Percentiles rank a stretch among this genome's conserved stretches.
These are phyloP conservation scores for Drosophila silvestris DNA, from an alignment of 2,888 invertebrate species.

Conservation along the genomic window DNA sequence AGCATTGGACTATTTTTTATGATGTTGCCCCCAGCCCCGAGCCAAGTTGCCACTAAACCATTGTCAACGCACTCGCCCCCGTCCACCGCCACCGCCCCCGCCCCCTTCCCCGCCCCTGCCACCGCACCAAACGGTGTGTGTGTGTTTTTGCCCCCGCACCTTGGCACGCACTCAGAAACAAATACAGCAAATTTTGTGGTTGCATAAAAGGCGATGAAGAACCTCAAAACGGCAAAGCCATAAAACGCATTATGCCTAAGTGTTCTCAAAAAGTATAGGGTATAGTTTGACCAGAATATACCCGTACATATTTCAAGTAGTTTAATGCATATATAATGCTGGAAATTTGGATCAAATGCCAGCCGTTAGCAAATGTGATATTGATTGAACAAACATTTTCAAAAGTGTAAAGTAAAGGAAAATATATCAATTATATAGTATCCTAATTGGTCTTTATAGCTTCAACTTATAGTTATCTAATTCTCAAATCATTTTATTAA, in stretches of 20 bases:
- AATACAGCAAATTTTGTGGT: conserved; percentile 54
- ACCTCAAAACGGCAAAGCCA: conserved; percentile 27
- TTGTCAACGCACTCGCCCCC: conserved; percentile 4
- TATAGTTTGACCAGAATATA: neutral
- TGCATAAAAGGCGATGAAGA: conserved; percentile 49
- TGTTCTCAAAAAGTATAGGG: conserved; percentile 8
- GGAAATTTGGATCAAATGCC: neutral
- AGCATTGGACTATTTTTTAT: conserved; percentile 69
- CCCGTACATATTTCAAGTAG: neutral
- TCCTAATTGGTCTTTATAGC: rapidly evolving
- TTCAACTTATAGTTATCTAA: neutral
- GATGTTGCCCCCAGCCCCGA: conserved; percentile 54
- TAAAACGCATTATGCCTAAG: conserved; percentile 56
- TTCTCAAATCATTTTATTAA: neutral
- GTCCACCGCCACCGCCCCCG: too few species aligned
- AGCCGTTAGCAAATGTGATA: rapidly evolving
- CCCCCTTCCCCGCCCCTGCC: neutral
- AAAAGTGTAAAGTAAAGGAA: neutral
- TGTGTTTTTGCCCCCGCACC: neutral
- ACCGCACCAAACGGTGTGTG: neutral
- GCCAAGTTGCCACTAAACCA: conserved; percentile 17
- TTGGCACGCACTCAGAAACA: conserved; percentile 28
- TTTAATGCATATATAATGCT: rapidly evolving
- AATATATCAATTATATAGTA: neutral
- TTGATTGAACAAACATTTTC: neutral